These are phyloP conservation scores for Acromyrmex charruanus DNA, from an alignment of 1,140 invertebrate genomes.

Conservation along the genomic window DNA sequence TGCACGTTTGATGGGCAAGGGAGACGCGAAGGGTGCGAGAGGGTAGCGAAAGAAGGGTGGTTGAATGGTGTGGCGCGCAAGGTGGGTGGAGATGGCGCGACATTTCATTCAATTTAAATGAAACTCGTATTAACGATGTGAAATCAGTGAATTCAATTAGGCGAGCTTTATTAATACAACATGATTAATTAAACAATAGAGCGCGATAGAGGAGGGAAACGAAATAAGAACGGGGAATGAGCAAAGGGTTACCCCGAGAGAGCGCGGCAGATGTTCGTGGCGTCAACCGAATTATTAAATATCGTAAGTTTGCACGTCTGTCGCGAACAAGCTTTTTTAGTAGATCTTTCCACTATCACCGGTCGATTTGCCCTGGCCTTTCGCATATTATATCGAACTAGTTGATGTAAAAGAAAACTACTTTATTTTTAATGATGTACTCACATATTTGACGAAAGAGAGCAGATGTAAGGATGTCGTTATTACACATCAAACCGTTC, in stretches of 20 bases:
- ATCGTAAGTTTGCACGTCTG: conserved; percentile 76
- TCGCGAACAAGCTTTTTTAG: conserved; percentile 33
- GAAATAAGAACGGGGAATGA: conserved; percentile 48
- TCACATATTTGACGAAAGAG: neutral
- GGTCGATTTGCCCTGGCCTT: neutral
- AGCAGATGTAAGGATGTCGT: conserved; percentile 76
- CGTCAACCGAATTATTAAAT: conserved; percentile 85
- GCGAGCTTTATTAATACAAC: conserved; percentile 84
- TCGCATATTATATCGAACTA: neutral
- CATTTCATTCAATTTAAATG: conserved; percentile 83
- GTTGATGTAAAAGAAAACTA: neutral
- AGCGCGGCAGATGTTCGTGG: conserved; percentile 84
- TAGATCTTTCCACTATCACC: conserved; percentile 30
- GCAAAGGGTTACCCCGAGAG: conserved; percentile 80
- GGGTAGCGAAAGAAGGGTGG: conserved; percentile 59
- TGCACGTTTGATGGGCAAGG: conserved; percentile 54
- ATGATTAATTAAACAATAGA: conserved; percentile 85
- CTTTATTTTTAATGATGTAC: neutral
- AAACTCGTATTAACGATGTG: conserved; percentile 83
- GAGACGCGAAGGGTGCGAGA: neutral
- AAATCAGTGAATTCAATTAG: conserved; percentile 83
- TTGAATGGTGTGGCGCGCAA: conserved; percentile 56
- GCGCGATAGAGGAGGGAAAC: conserved; percentile 40
- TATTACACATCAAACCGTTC: conserved; percentile 62
- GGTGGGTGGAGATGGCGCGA: conserved; percentile 58